These are phyloP conservation scores for Bombus sibiricus DNA, from an alignment of 1,140 invertebrate species.

Conservation along the genomic window DNA sequence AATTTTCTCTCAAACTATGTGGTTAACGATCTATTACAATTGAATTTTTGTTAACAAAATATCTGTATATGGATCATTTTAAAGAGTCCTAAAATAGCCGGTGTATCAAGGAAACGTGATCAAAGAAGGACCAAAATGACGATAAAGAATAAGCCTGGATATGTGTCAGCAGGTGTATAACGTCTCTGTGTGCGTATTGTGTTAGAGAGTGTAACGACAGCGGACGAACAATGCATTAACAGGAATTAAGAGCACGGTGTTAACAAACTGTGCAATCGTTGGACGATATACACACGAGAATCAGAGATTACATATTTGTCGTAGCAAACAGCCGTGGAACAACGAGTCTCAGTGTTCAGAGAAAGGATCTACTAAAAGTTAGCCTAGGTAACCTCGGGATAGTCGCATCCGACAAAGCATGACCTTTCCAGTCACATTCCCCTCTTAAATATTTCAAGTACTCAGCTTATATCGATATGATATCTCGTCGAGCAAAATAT, in stretches of 20 bases:
- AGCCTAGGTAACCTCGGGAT: not conserved
- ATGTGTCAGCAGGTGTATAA: not conserved
- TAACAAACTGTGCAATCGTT: conserved; percentile 1
- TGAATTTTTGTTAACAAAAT: no score
- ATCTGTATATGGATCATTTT: not conserved
- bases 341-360: not conserved
- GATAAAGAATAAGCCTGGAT: not conserved
- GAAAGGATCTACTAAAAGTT: not conserved
- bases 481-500: not conserved
- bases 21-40: no score
- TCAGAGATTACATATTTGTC: conserved; percentile 5
- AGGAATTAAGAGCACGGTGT: not conserved
- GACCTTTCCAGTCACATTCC: not conserved
- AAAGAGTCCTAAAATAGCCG: not conserved
- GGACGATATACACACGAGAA: not conserved
- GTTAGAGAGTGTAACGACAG: not conserved
- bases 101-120: not conserved
- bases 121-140: not conserved
- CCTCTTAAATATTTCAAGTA: conserved; percentile 5
- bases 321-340: not conserved
- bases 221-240: not conserved
- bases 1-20: no score
- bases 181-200: no score
- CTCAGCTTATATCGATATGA: not conserved
- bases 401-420: not conserved